phyloP scores from a whole-genome alignment of 64 coral and sea anemone species.

The Pocillopora verrucosa region DNA sequence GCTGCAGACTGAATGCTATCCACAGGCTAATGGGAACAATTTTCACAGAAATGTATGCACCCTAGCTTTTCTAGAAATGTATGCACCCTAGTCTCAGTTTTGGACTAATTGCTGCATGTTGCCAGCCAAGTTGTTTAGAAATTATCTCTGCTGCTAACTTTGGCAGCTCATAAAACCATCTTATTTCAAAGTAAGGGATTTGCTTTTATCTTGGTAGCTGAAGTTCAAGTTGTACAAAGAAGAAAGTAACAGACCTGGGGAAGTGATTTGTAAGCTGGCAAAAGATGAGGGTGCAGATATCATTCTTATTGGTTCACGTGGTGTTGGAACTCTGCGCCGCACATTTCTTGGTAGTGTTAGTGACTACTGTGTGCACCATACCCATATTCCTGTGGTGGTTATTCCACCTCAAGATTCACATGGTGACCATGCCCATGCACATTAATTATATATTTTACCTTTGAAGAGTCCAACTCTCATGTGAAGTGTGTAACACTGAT shows the following conservation, averaged over 20 bases:
- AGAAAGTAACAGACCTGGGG: conserved; percentile 70
- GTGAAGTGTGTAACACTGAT: background rate
- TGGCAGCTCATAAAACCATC: too few relatives aligned
- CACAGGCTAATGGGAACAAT: too few relatives aligned
- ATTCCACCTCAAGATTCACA: conserved; percentile 36
- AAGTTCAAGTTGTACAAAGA: conserved; percentile 76
- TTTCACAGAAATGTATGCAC: too few relatives aligned
- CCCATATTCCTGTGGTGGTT: conserved; percentile 57
- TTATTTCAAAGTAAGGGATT: background rate
- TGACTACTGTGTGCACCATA: conserved; percentile 76
- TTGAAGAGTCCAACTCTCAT: background rate
- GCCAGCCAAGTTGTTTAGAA: too few relatives aligned
- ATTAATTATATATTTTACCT: background rate
- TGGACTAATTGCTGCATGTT: too few relatives aligned
- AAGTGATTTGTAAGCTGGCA: conserved; percentile 66
- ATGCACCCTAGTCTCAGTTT: too few relatives aligned
- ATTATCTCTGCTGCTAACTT: too few relatives aligned
- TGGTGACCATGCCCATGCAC: conserved; percentile 11
- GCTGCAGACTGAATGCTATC: too few relatives aligned
- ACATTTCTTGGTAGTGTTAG: conserved; percentile 81
- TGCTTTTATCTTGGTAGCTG: conserved; percentile 40
- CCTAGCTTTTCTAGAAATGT: too few relatives aligned
- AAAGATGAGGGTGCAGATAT: conserved; percentile 53
- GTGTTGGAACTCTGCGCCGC: conserved; percentile 62
- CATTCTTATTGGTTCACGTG: conserved; percentile 63